These are phyloP conservation scores for Cynodonichthys magdalenae DNA, from an alignment of 2,797 vertebrate genomes.

Conservation along the genomic window DNA sequence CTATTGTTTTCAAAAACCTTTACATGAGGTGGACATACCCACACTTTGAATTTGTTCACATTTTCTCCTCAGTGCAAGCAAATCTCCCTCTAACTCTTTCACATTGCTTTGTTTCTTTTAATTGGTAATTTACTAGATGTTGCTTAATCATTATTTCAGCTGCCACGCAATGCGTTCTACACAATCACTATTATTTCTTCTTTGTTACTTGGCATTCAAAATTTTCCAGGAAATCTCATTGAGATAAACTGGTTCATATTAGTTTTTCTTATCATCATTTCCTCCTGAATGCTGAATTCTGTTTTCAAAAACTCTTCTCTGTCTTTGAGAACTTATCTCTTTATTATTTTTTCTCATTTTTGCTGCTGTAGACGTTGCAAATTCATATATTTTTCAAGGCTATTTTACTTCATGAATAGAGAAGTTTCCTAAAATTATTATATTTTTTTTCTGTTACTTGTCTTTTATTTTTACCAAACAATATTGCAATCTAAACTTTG, in stretches of 20 bases:
- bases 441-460: constrained; percentile 32
- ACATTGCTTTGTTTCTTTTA: constrained; percentile 28
- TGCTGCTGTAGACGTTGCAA: constrained; percentile 37
- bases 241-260: constrained; percentile 45
- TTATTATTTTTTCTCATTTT: constrained; percentile 21
- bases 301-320: constrained; percentile 18
- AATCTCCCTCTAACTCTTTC: constrained; percentile 15
- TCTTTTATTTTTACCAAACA: constrained; percentile 31
- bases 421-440: constrained; percentile 20
- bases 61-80: constrained; percentile 16
- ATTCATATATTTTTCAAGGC: constrained; percentile 56
- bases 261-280: constrained; percentile 53
- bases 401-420: constrained; percentile 38
- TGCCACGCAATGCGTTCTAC: constrained; percentile 18
- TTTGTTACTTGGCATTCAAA: constrained; percentile 29
- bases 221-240: constrained; percentile 38
- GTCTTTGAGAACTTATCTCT: constrained; percentile 34
- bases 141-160: constrained; percentile 10
- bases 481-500: too few species aligned
- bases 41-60: constrained; percentile 13
- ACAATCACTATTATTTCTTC: constrained; percentile 35
- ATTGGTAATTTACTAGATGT: constrained; percentile 33
- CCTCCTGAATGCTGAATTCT: constrained; percentile 10
- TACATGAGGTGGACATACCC: constrained; percentile 18
- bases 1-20: constrained; percentile 45